Percentiles rank a stretch among this genome's conserved stretches.
These are phyloP conservation scores for Zalophus californianus DNA, from an alignment of 2,797 vertebrate species.

Conservation along the genomic window DNA sequence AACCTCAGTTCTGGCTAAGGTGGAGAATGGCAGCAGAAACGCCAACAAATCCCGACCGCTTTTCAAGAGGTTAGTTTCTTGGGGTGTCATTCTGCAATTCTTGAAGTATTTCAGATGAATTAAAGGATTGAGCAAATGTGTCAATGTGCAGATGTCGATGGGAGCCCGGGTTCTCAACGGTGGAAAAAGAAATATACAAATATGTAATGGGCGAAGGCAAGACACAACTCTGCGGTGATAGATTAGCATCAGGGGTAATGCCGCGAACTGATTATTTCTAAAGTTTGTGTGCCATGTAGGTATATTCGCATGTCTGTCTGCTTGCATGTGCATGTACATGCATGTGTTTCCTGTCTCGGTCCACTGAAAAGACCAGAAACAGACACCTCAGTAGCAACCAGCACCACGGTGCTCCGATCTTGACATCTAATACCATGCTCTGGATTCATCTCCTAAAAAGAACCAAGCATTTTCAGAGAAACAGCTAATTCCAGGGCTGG, in stretches of 20 bases:
- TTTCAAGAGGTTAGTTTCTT: neutral
- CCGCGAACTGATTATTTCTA: neutral
- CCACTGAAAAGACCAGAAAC: neutral
- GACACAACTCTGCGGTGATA: neutral
- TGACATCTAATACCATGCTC: neutral
- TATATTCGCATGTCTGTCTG: too few species aligned
- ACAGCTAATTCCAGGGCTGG: neutral
- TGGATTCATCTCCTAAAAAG: neutral
- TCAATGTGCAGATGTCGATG: neutral
- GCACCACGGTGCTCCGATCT: neutral
- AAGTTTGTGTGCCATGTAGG: rapidly evolving
- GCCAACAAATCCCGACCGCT: neutral
- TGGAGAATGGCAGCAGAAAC: too few species aligned
- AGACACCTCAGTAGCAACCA: neutral
- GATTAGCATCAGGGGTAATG: neutral
- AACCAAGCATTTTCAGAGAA: neutral
- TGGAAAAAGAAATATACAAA: neutral
- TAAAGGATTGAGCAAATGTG: neutral
- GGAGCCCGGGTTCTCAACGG: rapidly evolving
- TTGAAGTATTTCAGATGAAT: neutral
- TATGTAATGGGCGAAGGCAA: neutral
- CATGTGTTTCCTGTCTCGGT: neutral
- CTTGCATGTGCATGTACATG: rapidly evolving
- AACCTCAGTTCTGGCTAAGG: neutral
- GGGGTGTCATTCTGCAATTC: neutral